A percentile compares a stretch with the other conserved stretches of the same genome.
Evolutionary conservation across 2,888 invertebrate genomes (phyloP).

Genomic region (Alsophila aescularia): DNA sequence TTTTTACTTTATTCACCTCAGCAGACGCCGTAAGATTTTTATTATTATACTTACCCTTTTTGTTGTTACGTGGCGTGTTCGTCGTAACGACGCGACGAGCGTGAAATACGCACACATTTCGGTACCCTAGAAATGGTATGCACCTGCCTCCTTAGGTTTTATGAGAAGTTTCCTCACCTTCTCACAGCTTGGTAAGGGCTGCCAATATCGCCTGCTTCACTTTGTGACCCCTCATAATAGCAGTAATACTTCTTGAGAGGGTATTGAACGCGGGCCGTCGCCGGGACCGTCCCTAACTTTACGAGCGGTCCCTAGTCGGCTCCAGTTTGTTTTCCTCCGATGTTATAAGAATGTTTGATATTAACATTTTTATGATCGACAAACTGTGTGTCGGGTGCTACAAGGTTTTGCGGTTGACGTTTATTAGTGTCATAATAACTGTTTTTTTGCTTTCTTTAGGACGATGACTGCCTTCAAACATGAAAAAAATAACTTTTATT

Average conservation of each 20-base stretch:
- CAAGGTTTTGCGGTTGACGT: slow-evolving; percentile 39
- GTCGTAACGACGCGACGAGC: slow-evolving; percentile 68
- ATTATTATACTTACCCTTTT: slow-evolving; percentile 76
- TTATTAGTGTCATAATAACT: slow-evolving; percentile 40
- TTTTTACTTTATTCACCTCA: slow-evolving; percentile 58
- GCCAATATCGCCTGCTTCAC: slow-evolving; percentile 81
- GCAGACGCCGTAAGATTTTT: slow-evolving; percentile 72
- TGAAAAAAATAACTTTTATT: slow-evolving; percentile 24
- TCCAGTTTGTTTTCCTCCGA: slow-evolving; percentile 63
- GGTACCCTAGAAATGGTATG: slow-evolving; percentile 80
- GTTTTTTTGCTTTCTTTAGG: slow-evolving; percentile 32
- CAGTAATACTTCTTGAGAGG: slow-evolving; percentile 81
- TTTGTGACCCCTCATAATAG: slow-evolving; percentile 83
- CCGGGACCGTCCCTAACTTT: slow-evolving; percentile 68
- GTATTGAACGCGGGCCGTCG: slow-evolving; percentile 68
- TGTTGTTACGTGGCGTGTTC: slow-evolving; percentile 54
- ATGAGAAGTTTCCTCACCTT: slow-evolving; percentile 83
- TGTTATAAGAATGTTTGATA: slow-evolving; percentile 58
- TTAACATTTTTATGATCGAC: slow-evolving; percentile 60
- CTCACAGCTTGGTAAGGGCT: slow-evolving; percentile 75
- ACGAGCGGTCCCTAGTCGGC: slow-evolving; percentile 52
- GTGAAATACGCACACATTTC: slow-evolving; percentile 81
- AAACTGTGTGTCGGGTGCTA: slow-evolving; percentile 48
- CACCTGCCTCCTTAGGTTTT: slow-evolving; percentile 84
- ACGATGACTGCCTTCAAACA: slow-evolving; percentile 17